Percentiles rank a stretch among this genome's conserved stretches.
phyloP scores from a whole-genome alignment of 2,113 vertebrate species.

The Eupsittula cactorum region DNA sequence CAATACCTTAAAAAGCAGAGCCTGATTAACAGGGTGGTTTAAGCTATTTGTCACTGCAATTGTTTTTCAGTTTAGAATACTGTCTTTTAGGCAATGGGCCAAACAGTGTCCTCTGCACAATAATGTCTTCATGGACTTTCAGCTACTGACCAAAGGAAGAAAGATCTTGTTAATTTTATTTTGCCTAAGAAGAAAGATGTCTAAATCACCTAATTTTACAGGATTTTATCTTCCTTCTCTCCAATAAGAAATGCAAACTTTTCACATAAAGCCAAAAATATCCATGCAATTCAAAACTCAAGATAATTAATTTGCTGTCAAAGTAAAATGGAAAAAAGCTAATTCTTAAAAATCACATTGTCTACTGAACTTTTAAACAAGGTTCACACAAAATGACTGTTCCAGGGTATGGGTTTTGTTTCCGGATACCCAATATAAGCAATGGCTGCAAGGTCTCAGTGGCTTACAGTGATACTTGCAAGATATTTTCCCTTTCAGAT shows the following conservation, averaged over 20 bases:
- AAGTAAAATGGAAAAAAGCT: neutral
- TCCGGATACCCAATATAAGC: neutral
- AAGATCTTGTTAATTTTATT: neutral
- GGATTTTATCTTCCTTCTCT: neutral
- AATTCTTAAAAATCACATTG: neutral
- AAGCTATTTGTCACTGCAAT: neutral
- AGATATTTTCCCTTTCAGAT: neutral
- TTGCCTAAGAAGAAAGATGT: neutral
- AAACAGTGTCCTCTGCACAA: neutral
- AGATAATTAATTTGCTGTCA: neutral
- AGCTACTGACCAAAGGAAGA: neutral
- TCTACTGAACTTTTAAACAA: neutral
- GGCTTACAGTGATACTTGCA: neutral
- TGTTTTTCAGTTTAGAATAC: neutral
- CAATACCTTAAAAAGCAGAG: neutral
- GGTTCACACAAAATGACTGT: neutral
- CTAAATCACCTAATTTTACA: neutral
- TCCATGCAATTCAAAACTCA: neutral
- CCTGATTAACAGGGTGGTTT: neutral
- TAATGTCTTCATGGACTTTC: neutral
- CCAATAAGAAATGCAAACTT: neutral
- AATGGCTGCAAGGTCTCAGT: neutral
- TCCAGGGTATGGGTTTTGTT: neutral
- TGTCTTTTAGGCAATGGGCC: neutral
- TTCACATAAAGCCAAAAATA: neutral